Conservation (phyloP, 2,113 vertebrate species). For the Mugil cephalus region DNA sequence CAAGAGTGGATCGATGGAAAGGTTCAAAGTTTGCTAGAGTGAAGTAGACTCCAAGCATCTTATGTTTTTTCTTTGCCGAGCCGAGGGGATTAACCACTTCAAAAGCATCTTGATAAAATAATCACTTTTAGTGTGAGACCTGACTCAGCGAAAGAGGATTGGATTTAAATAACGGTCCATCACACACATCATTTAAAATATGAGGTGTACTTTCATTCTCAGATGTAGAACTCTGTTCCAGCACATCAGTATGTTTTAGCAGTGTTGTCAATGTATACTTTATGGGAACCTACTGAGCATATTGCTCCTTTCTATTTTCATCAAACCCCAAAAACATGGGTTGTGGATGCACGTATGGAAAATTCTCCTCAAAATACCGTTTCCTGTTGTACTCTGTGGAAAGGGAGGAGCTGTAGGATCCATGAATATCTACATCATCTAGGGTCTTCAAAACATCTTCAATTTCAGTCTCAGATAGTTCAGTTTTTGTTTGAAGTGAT, state of each 20-base stretch:
- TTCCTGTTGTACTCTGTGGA: neutral
- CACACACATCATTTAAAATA: fast-evolving
- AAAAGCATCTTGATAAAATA: neutral
- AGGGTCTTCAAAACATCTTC: neutral
- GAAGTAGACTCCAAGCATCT: neutral
- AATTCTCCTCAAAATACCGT: too few relatives aligned
- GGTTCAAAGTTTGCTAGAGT: neutral
- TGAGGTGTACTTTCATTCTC: too few relatives aligned
- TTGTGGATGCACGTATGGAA: too few relatives aligned
- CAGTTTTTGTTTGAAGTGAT: neutral
- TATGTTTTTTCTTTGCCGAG: neutral
- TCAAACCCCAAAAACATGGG: too few relatives aligned
- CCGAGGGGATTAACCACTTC: neutral
- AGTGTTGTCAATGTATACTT: too few relatives aligned
- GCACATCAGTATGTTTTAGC: too few relatives aligned
- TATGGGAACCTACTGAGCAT: too few relatives aligned
- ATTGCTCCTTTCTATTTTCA: too few relatives aligned
- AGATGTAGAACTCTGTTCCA: too few relatives aligned
- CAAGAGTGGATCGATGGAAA: neutral
- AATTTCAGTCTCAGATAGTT: neutral
- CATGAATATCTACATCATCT: too few relatives aligned
- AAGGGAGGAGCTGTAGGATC: too few relatives aligned
- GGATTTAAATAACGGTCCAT: neutral
- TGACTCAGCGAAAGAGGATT: neutral
- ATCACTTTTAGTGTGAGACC: neutral